These are phyloP conservation scores for Drosophila gaucha DNA, from an alignment of 2,888 invertebrate species.

Conservation along the genomic window DNA sequence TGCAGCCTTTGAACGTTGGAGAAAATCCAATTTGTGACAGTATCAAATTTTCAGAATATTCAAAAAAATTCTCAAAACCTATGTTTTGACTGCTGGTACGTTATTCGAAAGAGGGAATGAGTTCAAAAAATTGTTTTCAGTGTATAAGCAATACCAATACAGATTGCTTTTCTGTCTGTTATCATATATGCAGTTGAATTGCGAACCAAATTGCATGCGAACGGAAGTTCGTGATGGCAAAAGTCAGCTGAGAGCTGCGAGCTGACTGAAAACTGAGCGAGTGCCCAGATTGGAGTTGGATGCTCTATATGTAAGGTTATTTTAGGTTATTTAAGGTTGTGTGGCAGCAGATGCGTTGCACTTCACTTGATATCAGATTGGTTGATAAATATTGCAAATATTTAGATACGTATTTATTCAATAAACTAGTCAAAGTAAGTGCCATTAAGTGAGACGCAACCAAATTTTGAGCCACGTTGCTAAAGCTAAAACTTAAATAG, in stretches of 20 bases:
- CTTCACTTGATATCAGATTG: conserved; percentile 39
- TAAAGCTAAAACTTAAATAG: conserved; percentile 36
- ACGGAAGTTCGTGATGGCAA: conserved; percentile 29
- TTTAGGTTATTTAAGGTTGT: conserved; percentile 1
- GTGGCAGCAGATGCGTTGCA: conserved; percentile 20
- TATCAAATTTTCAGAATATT: too few relatives aligned
- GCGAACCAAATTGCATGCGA: conserved; percentile 36
- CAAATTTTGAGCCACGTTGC: conserved; percentile 12
- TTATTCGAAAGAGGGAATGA: too few relatives aligned
- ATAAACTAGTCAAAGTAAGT: conserved; percentile 21
- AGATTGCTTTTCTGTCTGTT: conserved; percentile 35
- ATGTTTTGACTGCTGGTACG: too few relatives aligned
- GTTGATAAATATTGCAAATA: conserved; percentile 23
- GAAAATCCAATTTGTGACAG: too few relatives aligned
- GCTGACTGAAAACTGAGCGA: conserved; percentile 13
- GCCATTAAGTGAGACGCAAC: conserved; percentile 4
- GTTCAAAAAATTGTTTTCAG: neutral
- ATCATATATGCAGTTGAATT: conserved; percentile 25
- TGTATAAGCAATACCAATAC: conserved; percentile 1
- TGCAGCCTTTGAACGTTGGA: too few relatives aligned
- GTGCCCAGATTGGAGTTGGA: conserved; percentile 13
- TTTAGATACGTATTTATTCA: conserved; percentile 7
- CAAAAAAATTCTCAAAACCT: too few relatives aligned
- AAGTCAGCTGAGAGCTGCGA: conserved; percentile 25
- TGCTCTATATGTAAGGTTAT: neutral